These are phyloP conservation scores for Magallana ariakensis DNA, from an alignment of 1,140 invertebrate genomes.

Conservation along the genomic window DNA sequence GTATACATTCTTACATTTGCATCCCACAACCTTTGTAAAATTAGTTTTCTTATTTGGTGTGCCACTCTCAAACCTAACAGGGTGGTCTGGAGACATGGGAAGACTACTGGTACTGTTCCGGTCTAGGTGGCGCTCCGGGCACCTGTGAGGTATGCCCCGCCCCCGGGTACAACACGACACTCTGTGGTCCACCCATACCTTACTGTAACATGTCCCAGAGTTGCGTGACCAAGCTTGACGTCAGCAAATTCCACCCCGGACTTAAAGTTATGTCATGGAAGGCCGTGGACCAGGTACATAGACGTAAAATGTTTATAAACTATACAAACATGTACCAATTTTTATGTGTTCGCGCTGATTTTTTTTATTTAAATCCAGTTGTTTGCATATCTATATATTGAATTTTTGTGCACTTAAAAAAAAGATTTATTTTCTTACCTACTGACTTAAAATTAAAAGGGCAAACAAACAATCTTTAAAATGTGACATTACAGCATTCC, in stretches of 20 bases:
- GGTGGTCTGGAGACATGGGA: constrained; percentile 72
- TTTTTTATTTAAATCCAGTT: no score
- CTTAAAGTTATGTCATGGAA: constrained; percentile 73
- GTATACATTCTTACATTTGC: no score
- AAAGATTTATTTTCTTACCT: no score
- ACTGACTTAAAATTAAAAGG: no score
- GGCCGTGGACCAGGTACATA: constrained; percentile 65
- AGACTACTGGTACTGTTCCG: constrained; percentile 74
- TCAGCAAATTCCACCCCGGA: constrained; percentile 70
- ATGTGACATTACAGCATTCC: no score
- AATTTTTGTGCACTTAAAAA: no score
- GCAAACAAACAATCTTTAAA: no score
- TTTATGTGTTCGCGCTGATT: no score
- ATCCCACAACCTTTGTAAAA: background rate
- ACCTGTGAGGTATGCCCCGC: constrained; percentile 72
- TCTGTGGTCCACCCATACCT: constrained; percentile 72
- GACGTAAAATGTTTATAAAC: no score
- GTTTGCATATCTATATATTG: no score
- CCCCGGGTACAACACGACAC: constrained; percentile 71
- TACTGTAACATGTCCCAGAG: constrained; percentile 74
- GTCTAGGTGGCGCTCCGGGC: constrained; percentile 63
- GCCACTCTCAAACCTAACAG: constrained; percentile 48
- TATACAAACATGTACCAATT: no score
- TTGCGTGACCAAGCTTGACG: constrained; percentile 71
- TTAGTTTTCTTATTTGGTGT: background rate